Conservation (phyloP, 2,888 invertebrate genomes). For the Polyploca ridens region DNA sequence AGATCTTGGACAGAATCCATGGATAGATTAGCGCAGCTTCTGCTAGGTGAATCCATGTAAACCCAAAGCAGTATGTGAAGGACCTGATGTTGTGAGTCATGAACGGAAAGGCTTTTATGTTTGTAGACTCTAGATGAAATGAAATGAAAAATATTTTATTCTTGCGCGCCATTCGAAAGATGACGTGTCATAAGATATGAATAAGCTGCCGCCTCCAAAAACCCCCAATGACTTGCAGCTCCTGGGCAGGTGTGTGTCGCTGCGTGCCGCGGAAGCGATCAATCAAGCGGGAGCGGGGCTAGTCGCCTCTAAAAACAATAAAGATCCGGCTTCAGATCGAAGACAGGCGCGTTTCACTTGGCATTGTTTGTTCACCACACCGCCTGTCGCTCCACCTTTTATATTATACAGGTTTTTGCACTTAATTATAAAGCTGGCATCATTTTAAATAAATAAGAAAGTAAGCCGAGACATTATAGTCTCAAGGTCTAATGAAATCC, state of each 20-base stretch:
- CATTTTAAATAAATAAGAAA: too few relatives aligned
- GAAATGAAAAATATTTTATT: too few relatives aligned
- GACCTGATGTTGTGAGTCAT: too few relatives aligned
- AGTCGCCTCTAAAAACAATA: slow-evolving; percentile 57
- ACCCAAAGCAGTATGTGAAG: too few relatives aligned
- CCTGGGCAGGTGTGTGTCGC: slow-evolving; percentile 20
- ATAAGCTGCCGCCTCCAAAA: slow-evolving; percentile 22
- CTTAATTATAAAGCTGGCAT: neutral
- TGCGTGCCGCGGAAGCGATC: slow-evolving; percentile 36
- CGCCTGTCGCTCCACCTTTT: neutral
- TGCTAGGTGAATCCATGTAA: too few relatives aligned
- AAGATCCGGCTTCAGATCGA: slow-evolving; percentile 11
- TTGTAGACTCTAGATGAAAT: too few relatives aligned
- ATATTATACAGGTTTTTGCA: neutral
- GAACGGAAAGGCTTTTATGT: too few relatives aligned
- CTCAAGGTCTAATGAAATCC: too few relatives aligned
- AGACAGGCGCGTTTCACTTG: neutral
- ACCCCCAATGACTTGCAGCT: neutral
- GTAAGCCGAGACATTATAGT: neutral
- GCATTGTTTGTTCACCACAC: neutral
- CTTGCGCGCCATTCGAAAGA: too few relatives aligned
- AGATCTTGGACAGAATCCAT: too few relatives aligned
- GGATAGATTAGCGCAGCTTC: too few relatives aligned
- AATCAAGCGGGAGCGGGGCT: slow-evolving; percentile 41
- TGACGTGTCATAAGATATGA: neutral